Evolutionary conservation across 2,797 vertebrate species (phyloP), one percentile per base, ranked within the genome.

Genomic region (Glossophaga mutica): DNA sequence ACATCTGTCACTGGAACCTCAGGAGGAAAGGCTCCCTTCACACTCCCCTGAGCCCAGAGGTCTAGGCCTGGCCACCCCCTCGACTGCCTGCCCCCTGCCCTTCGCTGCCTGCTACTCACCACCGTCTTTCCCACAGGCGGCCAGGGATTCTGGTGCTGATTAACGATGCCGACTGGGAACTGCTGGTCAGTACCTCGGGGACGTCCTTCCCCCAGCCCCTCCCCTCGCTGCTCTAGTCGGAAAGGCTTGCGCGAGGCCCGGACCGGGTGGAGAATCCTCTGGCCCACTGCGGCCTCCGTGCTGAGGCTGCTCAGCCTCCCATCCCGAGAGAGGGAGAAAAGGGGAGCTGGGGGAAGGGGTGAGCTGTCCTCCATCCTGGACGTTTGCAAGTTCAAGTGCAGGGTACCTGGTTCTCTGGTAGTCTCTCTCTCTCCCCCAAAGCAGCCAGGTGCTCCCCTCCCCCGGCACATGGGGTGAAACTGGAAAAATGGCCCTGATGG

Each of bases 121-220:
- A 2, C 59, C 94, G 26, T 97, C 91, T 98, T 95, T 97, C 98
- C 97, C 96, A 68, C 98, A 99, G 99, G 99, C 99, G 99, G 96
- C 99, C 99, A 2, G 99, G 99, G 91, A 99, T 99, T 96, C 98
- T 99, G 98, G 99, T 99, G 97, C 99, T 99, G 96, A 99, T 99
- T 98, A 99, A 99, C 22, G 99, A 99, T 62, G 99, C 99, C 92
- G 99, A 99, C 98, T 99, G 99, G 99, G 99, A 99, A 78, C 98
- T 99, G 97, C 99, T 99, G 99, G 99, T 99, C 98, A 99, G 99
- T 98, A 98, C 95, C 74, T 87, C 8, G 62, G 77, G 73, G 42
- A 24, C 42, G 14, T 3, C 76, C 68, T 29, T 34, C 71, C 52
- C 82, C 39, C 4, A 7, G 6, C 39, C 44, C 71, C 9, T 52